A percentile compares a stretch with the other conserved stretches of the same genome.
Conservation (phyloP, 2,888 invertebrate genomes). For the Drosophila lacicola region DNA sequence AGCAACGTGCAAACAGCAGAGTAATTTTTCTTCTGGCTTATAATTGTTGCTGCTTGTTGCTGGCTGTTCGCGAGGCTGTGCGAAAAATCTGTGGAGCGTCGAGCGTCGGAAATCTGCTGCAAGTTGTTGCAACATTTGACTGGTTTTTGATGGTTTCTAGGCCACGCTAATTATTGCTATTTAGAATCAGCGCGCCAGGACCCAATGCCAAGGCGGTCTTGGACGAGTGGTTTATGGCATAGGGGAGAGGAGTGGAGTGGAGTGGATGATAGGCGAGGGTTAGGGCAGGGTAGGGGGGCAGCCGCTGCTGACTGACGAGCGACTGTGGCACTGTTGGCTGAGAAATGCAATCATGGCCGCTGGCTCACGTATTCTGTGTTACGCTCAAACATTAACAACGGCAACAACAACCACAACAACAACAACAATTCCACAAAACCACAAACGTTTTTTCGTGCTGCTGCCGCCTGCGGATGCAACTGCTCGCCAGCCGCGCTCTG, state of each 20-base stretch:
- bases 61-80: conserved; percentile 44
- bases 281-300: background rate
- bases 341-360: conserved; percentile 79
- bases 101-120: conserved; percentile 52
- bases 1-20: conserved; percentile 81
- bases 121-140: conserved; percentile 59
- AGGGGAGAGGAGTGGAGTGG: background rate
- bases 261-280: background rate
- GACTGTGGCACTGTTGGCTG: conserved; percentile 39
- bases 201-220: conserved; percentile 47
- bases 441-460: conserved; percentile 80
- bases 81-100: conserved; percentile 46
- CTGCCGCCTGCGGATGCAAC: conserved; percentile 49
- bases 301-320: conserved; percentile 24
- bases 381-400: conserved; percentile 83
- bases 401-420: conserved; percentile 53
- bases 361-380: conserved; percentile 85
- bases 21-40: conserved; percentile 76
- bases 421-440: conserved; percentile 55
- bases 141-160: conserved; percentile 76
- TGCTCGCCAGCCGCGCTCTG: conserved; percentile 6
- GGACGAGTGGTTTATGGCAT: background rate
- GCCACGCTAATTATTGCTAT: conserved; percentile 81
- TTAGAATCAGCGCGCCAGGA: conserved; percentile 72
- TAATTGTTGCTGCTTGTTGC: conserved; percentile 64